Base-by-base conservation (phyloP, 2,797 vertebrate genomes). In the Melanotaenia nigrans region DNA sequence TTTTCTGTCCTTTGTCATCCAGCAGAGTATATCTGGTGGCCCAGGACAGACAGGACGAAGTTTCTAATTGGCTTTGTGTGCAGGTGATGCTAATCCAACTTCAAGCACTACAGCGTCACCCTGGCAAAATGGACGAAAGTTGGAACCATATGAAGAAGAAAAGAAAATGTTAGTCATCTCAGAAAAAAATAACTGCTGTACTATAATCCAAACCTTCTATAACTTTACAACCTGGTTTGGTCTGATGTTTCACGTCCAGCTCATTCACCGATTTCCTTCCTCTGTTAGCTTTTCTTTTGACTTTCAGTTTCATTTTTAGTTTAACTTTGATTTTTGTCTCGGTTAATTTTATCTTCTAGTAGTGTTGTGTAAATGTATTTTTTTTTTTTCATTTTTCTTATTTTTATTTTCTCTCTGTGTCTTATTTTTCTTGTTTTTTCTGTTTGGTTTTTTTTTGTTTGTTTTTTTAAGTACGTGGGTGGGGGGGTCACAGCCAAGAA, bases 111-210 rank as follows among this genome's bases (percentile, higher is more conserved):
- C 96, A 94, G 95, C 95, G 89, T 96, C 95, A 93, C 91, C 94
- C 66, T 42, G 83, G 83, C 82, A 87, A 85, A 89, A 90, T 68
- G 80, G 90, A 89, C 59, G 92, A 93, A 83, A 95, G 96, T 93
- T 88, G 95, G 95, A 96, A 95, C 93, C 90, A 93, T 87, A 91
- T 89, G 87, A 92, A 92, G 94, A 93, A 95, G 93, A 94, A 94
- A 93, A 91, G 81, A 91, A 89, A 88, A 90, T 84, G 94, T 95
- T 89, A 91, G 96, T 97, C 96, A 97, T 98, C 96, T 98, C 96
- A 96, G 95, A 92, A 91, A 92, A 92, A 92, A 92, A 91, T 81
- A 95, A 95, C 97, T 98, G 96, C 97, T 99, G 97, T 98, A 97
- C 93, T 95, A 96, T 97, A 97, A 93, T 95, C 93, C 95, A 94